Evolutionary conservation across 2,113 vertebrate species (phyloP), one percentile per base, ranked within the genome.

Genomic region (Sturnus vulgaris): DNA sequence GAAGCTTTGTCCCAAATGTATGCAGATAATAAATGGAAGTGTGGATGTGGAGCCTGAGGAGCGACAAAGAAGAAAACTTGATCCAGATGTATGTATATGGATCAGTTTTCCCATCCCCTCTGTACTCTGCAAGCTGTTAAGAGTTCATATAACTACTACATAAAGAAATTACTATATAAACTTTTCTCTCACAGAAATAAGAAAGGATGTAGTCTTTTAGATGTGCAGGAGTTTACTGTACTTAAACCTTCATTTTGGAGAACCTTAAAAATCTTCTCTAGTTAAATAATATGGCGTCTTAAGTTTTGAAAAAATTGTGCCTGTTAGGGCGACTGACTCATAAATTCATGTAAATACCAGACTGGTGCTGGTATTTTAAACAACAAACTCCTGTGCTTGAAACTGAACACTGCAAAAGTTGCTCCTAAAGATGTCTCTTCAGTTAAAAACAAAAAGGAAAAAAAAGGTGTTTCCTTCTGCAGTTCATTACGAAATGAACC

Each of bases 1-100:
- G 98, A 98, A 98, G 40, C 97, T 98, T 72, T 98, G 98, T 93
- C 96, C 97, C 88, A 98, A 98, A 23, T 98, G 98, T 37, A 98
- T 97, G 86, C 98, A 98, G 93, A 98, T 98, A 82, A 98, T 98
- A 78, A 98, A 98, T 12, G 98, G 98, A 87, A 98, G 95, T 10
- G 96, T 97, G 86, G 98, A 98, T 72, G 85, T 98, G 81, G 98
- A 98, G 59, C 63, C 97, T 4, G 98, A 98, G 87, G 98, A 98
- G 47, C 95, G 97, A 14, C 98, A 98, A 31, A 97, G 75, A 85
- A 97, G 97, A 76, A 98, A 96, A 88, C 97, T 98, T 61, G 98
- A 98, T 82, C 93, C 97, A 8, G 98, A 98, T 4, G 98, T 98
- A 97, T 27, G 98, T 98, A 86, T 64, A 65, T 33, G 42, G 31